Evolutionary conservation across 2,888 invertebrate species (phyloP).

Genomic region (Chouioia cunea): DNA sequence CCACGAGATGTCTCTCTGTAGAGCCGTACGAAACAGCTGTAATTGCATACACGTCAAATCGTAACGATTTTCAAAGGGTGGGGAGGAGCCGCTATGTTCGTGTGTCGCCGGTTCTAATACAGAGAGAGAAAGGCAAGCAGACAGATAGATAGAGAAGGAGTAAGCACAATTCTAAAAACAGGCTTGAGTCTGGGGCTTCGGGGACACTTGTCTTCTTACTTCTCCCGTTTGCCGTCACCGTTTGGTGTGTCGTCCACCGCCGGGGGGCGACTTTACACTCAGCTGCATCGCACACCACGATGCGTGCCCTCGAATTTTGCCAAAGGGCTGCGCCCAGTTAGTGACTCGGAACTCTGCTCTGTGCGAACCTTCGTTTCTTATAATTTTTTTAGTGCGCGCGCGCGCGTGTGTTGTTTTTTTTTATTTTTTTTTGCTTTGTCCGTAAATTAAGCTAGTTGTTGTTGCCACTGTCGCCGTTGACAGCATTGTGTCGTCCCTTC

Average conservation of each 20-base stretch:
- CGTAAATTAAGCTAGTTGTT: slow-evolving; percentile 6
- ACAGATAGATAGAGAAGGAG: background rate
- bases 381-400: too few species aligned
- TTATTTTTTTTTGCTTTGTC: too few species aligned
- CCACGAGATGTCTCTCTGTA: too few species aligned
- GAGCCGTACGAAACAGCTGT: background rate
- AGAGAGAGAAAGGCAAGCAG: background rate
- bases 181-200: slow-evolving; percentile 19
- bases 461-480: too few species aligned
- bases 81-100: background rate
- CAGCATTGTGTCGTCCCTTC: too few species aligned
- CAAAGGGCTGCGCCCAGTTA: too few species aligned
- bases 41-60: background rate
- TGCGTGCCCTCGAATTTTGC: too few species aligned
- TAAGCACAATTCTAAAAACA: slow-evolving; percentile 26
- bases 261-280: slow-evolving; percentile 4
- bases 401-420: too few species aligned
- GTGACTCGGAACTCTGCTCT: too few species aligned
- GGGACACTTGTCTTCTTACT: slow-evolving; percentile 17
- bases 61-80: slow-evolving; percentile 32
- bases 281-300: background rate
- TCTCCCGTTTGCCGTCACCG: background rate
- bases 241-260: background rate
- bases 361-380: too few species aligned
- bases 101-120: too few species aligned